phyloP scores from a whole-genome alignment of 2,113 vertebrate genomes.

The Odocoileus hemionus region DNA sequence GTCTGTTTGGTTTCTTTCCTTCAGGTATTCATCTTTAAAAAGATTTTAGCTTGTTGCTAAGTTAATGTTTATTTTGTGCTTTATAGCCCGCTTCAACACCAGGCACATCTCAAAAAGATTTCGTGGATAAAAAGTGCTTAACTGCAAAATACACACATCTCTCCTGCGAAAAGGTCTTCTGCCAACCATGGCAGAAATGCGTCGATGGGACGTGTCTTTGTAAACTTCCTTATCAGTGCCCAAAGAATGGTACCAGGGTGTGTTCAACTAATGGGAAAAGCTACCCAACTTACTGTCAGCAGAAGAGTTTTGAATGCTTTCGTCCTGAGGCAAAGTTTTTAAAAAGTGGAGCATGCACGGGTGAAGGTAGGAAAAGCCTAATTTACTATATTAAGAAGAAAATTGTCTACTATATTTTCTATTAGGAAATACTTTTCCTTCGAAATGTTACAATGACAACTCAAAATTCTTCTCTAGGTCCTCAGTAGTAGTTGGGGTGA shows the following conservation, averaged over 20 bases:
- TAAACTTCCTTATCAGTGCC: conserved; percentile 89
- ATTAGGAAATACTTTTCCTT: background rate
- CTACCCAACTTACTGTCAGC: conserved; percentile 83
- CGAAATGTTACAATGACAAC: background rate
- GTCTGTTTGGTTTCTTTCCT: background rate
- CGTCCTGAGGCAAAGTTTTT: conserved; percentile 70
- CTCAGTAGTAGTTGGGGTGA: background rate
- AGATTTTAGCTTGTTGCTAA: background rate
- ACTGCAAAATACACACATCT: conserved; percentile 75
- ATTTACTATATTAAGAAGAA: background rate
- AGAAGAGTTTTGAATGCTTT: conserved; percentile 83
- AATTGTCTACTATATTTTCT: background rate
- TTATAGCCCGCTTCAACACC: background rate
- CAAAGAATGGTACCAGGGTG: conserved; percentile 66
- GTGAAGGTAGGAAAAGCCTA: conserved; percentile 68
- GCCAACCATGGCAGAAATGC: conserved; percentile 87
- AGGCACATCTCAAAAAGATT: background rate
- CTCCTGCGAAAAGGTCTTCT: conserved; percentile 87
- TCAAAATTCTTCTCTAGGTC: background rate
- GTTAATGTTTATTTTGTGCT: background rate
- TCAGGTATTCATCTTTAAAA: background rate
- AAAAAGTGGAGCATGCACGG: conserved; percentile 63
- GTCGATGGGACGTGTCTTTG: conserved; percentile 80
- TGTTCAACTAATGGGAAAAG: conserved; percentile 65
- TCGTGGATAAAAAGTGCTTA: conserved; percentile 79